Evolutionary conservation across 2,888 invertebrate genomes (phyloP).

Genomic region (Drosophila colorata): DNA sequence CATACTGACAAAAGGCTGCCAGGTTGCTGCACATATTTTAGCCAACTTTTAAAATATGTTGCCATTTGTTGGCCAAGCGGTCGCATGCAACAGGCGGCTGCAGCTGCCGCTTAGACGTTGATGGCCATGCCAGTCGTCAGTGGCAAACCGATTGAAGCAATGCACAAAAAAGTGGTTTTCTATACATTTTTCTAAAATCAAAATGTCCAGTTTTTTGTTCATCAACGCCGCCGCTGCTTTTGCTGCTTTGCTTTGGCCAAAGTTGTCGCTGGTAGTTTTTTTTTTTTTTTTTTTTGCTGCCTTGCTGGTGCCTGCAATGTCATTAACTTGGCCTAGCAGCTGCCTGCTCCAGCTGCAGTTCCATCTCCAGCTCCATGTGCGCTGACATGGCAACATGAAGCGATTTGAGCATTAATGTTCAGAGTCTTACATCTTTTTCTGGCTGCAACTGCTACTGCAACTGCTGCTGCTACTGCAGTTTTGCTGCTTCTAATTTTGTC

Average conservation of each 20-base stretch:
- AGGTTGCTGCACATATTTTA: constrained; percentile 74
- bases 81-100: constrained; percentile 50
- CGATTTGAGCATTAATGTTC: constrained; percentile 83
- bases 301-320: constrained; percentile 67
- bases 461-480: constrained; percentile 11
- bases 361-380: constrained; percentile 52
- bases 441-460: constrained; percentile 4
- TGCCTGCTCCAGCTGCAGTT: constrained; percentile 33
- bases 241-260: constrained; percentile 69
- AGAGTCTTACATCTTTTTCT: constrained; percentile 52
- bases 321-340: constrained; percentile 73
- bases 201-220: constrained; percentile 81
- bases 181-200: constrained; percentile 83
- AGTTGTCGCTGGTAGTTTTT: constrained; percentile 69
- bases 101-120: constrained; percentile 63
- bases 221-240: constrained; percentile 67
- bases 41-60: constrained; percentile 72
- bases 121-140: constrained; percentile 64
- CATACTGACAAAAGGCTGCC: constrained; percentile 37
- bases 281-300: constrained; percentile 26
- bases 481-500: constrained; percentile 71
- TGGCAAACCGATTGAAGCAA: constrained; percentile 19
- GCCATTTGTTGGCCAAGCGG: constrained; percentile 50
- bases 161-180: constrained; percentile 75
- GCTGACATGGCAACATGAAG: constrained; percentile 82